Percentiles rank a stretch among this genome's conserved stretches.
These are phyloP conservation scores for Vombatus ursinus DNA, from an alignment of 2,113 vertebrate genomes.

Conservation along the genomic window DNA sequence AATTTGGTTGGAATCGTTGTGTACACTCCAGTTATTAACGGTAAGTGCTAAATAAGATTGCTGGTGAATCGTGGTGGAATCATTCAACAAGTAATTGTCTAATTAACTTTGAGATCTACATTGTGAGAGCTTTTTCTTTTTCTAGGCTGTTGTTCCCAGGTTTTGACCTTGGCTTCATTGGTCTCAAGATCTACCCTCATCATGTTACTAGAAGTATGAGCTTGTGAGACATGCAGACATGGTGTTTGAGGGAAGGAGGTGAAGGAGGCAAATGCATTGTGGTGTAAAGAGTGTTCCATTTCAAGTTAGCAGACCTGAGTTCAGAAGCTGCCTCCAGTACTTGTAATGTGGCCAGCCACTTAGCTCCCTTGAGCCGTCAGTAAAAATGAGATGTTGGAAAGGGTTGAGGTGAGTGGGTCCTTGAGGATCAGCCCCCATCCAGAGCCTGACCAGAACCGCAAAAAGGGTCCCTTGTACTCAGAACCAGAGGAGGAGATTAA, in stretches of 20 bases:
- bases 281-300: background rate
- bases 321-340: background rate
- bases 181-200: background rate
- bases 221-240: background rate
- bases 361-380: background rate
- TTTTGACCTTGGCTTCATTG: background rate
- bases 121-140: background rate
- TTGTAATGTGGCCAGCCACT: background rate
- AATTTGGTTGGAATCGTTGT: constrained; percentile 97
- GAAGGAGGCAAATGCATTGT: background rate
- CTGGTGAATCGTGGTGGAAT: background rate
- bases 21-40: constrained; percentile 98
- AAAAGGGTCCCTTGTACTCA: background rate
- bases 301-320: background rate
- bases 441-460: background rate
- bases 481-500: background rate
- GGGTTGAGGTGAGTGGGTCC: background rate
- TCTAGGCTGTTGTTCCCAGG: background rate
- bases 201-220: background rate
- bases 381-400: background rate
- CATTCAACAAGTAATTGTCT: background rate
- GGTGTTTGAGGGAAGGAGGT: background rate
- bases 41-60: constrained; percentile 83
- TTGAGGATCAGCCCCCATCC: background rate
- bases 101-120: background rate